A percentile compares a stretch with the other conserved stretches of the same genome.
Evolutionary conservation across 2,888 invertebrate genomes (phyloP).

Genomic region (Chrysina gloriosa): DNA sequence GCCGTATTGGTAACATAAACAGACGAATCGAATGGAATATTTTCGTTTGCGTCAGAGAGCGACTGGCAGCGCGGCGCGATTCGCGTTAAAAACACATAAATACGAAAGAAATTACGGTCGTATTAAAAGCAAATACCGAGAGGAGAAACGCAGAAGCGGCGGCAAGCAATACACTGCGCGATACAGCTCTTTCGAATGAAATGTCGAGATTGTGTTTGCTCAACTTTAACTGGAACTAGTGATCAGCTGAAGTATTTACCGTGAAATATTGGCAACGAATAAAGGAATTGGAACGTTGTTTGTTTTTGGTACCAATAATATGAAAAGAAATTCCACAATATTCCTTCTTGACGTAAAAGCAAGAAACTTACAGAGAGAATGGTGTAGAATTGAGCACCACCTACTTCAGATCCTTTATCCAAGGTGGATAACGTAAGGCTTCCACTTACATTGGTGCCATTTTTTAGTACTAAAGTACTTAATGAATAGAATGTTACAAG

Average conservation of each 20-base stretch:
- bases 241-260: neutral
- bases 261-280: neutral
- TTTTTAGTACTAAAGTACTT: too few species aligned
- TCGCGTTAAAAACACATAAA: neutral
- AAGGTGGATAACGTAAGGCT: too few species aligned
- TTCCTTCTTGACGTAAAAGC: too few species aligned
- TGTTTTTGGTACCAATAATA: too few species aligned
- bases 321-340: too few species aligned
- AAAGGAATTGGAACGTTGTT: neutral
- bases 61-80: neutral
- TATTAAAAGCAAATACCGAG: constrained; percentile 13
- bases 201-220: constrained; percentile 13
- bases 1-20: constrained; percentile 32
- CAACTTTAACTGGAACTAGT: neutral
- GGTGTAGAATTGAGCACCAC: too few species aligned
- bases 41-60: constrained; percentile 26
- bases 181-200: neutral
- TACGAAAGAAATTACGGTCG: neutral
- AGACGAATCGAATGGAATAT: constrained; percentile 26
- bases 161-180: too few species aligned
- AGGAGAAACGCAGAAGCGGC: too few species aligned
- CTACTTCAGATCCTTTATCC: too few species aligned
- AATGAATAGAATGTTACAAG: too few species aligned
- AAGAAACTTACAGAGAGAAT: too few species aligned
- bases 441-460: too few species aligned